Evolutionary conservation across 2,113 vertebrate species (phyloP).

Genomic region (Gymnobelideus leadbeateri): DNA sequence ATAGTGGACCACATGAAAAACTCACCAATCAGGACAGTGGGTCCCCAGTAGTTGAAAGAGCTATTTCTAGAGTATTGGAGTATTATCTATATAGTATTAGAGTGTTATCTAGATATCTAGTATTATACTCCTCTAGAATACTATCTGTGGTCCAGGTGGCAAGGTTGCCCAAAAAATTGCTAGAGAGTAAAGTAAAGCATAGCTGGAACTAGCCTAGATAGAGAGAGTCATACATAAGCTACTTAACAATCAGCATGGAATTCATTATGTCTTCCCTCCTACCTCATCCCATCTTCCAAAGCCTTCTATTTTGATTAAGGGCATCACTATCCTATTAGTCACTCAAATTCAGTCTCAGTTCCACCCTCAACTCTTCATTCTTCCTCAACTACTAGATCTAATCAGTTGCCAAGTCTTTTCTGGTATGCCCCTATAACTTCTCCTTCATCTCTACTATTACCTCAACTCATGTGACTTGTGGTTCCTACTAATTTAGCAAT

Average conservation of each 20-base stretch:
- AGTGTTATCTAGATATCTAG: too few species aligned
- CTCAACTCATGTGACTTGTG: neutral
- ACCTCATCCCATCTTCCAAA: neutral
- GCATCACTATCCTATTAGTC: neutral
- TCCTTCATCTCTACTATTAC: neutral
- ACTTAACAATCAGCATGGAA: neutral
- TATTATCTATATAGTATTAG: too few species aligned
- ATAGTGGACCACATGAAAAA: neutral
- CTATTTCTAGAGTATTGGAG: neutral
- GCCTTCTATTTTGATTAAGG: neutral
- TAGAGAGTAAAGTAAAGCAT: neutral
- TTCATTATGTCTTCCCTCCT: neutral
- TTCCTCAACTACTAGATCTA: neutral
- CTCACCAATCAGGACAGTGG: neutral
- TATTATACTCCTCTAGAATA: too few species aligned
- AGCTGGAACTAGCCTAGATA: neutral
- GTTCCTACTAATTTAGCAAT: neutral
- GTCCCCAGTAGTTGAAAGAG: neutral
- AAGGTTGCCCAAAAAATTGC: neutral
- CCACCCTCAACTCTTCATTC: neutral
- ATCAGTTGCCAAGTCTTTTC: neutral
- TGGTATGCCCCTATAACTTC: neutral
- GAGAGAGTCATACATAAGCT: neutral
- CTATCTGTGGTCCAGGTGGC: neutral
- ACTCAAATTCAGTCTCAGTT: neutral